phyloP scores from a whole-genome alignment of 2,113 vertebrate genomes.

The Suncus etruscus region DNA sequence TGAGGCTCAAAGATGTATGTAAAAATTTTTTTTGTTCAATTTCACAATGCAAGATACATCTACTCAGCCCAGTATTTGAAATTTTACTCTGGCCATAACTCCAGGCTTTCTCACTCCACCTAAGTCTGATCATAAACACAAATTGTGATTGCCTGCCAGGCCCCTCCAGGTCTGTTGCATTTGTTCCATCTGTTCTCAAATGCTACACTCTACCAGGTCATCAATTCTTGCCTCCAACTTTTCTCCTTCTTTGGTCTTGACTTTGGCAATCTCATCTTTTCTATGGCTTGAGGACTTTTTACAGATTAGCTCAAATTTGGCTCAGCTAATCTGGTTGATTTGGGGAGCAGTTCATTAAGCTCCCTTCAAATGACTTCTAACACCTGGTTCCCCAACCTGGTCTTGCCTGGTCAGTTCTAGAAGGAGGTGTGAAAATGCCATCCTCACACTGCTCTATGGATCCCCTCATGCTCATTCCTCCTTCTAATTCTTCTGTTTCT shows the following conservation, averaged over 20 bases:
- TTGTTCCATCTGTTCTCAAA: background rate
- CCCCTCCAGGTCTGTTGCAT: background rate
- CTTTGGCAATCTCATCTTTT: background rate
- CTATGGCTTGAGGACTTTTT: background rate
- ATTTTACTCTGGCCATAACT: background rate
- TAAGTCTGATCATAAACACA: background rate
- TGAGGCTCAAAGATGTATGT: background rate
- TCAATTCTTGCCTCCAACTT: background rate
- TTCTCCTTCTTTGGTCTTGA: background rate
- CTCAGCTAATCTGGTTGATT: background rate
- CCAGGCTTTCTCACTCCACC: background rate
- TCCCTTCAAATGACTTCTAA: constrained; percentile 4
- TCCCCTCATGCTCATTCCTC: background rate
- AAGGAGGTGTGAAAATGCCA: background rate
- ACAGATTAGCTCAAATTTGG: background rate
- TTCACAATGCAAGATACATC: constrained; percentile 5
- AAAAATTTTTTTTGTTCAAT: background rate
- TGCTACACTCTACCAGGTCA: background rate
- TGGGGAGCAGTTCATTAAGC: too few relatives aligned
- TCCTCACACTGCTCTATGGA: background rate
- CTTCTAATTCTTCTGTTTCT: background rate
- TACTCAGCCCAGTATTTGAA: background rate
- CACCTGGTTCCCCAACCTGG: background rate
- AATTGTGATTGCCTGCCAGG: background rate
- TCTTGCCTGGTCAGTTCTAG: background rate